phyloP scores from a whole-genome alignment of 1,140 invertebrate species.

The Diuraphis noxia region DNA sequence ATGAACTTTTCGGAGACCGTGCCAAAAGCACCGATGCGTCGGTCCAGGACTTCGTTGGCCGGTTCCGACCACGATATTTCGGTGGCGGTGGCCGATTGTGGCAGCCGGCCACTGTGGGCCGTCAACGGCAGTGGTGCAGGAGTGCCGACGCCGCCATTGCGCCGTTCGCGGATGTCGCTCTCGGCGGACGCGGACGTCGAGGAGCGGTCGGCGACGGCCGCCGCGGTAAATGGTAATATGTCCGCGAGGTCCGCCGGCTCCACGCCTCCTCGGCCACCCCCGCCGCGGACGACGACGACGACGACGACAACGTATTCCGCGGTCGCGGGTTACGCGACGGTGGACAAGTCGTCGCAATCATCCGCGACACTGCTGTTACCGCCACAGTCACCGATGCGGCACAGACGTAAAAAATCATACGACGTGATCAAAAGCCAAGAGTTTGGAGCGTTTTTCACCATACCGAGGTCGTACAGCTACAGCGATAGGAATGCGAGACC shows the following conservation, averaged over 20 bases:
- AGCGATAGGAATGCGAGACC: too few relatives aligned
- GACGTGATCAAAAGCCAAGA: constrained; percentile 56
- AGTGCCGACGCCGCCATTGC: constrained; percentile 22
- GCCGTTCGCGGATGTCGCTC: constrained; percentile 37
- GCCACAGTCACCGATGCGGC: constrained; percentile 63
- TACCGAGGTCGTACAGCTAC: constrained; percentile 59
- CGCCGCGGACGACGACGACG: background rate
- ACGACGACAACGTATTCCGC: background rate
- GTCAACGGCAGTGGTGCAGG: background rate
- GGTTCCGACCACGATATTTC: constrained; percentile 2
- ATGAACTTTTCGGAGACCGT: constrained; percentile 35
- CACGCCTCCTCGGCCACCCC: background rate
- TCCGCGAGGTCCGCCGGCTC: constrained; percentile 67
- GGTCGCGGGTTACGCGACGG: constrained; percentile 67
- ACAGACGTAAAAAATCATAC: constrained; percentile 61
- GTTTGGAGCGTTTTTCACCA: constrained; percentile 62
- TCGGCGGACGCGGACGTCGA: background rate
- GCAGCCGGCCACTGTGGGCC: background rate
- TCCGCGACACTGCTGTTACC: constrained; percentile 60
- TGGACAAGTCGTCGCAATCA: constrained; percentile 64
- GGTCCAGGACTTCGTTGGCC: constrained; percentile 27
- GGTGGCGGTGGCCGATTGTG: background rate
- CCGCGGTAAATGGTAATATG: constrained; percentile 62
- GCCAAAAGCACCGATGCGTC: constrained; percentile 22
- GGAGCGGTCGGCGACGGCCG: background rate